Evolutionary conservation across 2,888 invertebrate species (phyloP), one percentile per base, ranked within the genome.

Genomic region (Dasypogon diadema): DNA sequence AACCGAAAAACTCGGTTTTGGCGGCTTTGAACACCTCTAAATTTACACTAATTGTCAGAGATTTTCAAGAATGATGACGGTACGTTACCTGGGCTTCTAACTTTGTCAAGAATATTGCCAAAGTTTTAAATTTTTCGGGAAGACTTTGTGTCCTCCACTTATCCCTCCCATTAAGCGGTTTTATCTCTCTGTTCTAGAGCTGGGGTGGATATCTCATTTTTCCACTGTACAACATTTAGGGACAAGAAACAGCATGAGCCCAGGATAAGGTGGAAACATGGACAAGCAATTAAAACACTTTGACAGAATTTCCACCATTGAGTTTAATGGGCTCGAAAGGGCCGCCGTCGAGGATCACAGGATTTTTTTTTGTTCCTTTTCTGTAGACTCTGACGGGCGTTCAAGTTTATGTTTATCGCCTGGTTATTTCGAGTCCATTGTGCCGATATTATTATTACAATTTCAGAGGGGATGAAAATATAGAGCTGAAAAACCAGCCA

Each of bases 1-100:
- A 12, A 42, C 12, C n/a, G 42, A 42, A 42, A 42, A 42, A 1
- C n/a, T n/a, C 42, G 34, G 18, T 37, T 60, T 37, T 21, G 18
- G 18, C 21, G 34, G 60, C 22, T 60, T 60, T 34, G 60, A 37
- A 26, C 26, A 60, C 18, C 26, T 37, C 60, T 14, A 34, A 60
- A 34, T 60, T 60, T 60, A 37, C 37, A 37, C 60, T 60, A 60
- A 60, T 60, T 60, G 26, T 60, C 37, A 30, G 37, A 18, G 60
- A 21, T 51, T 30, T 22, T 18, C 37, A 18, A 30, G 21, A 60
- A 60, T 60, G 34, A 34, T 18, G 37, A 60, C 34, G 37, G 37
- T 60, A 21, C 21, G 18, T 60, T 60, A 60, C 60, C 60, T 21
- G 60, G 3, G 60, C 4, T 37, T 16, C 18, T 16, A 37, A 60